Conservation (phyloP, 2,888 invertebrate species). For the Apotomis capreana region DNA sequence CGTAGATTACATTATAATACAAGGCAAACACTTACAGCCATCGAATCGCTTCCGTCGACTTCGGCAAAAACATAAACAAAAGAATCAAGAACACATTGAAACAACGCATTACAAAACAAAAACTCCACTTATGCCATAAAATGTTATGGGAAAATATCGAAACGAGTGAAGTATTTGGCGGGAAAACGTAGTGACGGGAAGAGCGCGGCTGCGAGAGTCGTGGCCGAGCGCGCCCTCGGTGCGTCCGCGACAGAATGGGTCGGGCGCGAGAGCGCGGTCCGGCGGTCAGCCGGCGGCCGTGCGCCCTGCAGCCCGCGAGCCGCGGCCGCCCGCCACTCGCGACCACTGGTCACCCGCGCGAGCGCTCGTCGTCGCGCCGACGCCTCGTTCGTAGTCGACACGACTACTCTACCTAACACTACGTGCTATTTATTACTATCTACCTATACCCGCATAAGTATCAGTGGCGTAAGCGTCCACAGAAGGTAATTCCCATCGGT, state of each 20-base stretch:
- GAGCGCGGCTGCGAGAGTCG: constrained; percentile 50
- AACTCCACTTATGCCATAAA: constrained; percentile 45
- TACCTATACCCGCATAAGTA: too few relatives aligned
- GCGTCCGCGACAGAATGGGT: constrained; percentile 68
- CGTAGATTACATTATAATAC: neutral
- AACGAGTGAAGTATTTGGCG: constrained; percentile 60
- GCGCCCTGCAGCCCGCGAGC: constrained; percentile 39
- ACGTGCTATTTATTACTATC: too few relatives aligned
- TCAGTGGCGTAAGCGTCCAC: too few relatives aligned
- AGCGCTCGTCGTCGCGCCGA: neutral
- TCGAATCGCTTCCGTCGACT: constrained; percentile 74
- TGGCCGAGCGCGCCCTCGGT: constrained; percentile 59
- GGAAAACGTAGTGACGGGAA: constrained; percentile 57
- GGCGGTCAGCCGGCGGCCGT: constrained; percentile 46
- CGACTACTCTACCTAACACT: neutral
- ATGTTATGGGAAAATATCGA: constrained; percentile 33
- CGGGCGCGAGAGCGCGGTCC: constrained; percentile 44
- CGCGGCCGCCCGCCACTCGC: constrained; percentile 23
- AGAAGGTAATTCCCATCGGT: too few relatives aligned
- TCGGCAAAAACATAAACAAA: constrained; percentile 79
- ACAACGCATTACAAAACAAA: constrained; percentile 72
- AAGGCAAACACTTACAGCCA: constrained; percentile 75
- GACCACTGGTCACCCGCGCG: constrained; percentile 12
- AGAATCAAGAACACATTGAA: constrained; percentile 73
- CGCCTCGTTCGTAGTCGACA: neutral